A percentile compares a stretch with the other conserved stretches of the same genome.
phyloP scores from a whole-genome alignment of 2,888 invertebrate genomes.

The Drosophila cognata region DNA sequence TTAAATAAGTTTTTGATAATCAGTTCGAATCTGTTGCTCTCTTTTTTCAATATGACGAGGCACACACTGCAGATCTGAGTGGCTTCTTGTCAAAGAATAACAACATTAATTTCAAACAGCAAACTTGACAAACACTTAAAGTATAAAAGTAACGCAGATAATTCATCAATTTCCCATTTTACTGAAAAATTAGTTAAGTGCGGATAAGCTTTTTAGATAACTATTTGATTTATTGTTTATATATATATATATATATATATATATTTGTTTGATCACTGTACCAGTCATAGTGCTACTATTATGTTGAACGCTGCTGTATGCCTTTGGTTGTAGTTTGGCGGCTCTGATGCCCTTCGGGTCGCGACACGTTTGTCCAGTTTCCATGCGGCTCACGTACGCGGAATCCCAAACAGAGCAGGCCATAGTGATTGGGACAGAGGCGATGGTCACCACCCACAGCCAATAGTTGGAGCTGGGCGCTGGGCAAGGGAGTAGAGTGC shows the following conservation, averaged over 20 bases:
- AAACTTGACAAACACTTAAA: not conserved
- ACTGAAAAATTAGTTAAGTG: not conserved
- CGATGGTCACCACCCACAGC: constrained; percentile 7
- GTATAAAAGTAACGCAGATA: not conserved
- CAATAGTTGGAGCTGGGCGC: not conserved
- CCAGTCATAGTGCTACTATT: not conserved
- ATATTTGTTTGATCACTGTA: too few species aligned
- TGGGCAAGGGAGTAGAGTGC: not conserved
- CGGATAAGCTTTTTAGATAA: too few species aligned
- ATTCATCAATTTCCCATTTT: not conserved
- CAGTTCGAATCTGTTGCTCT: not conserved
- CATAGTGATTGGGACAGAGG: constrained; percentile 13
- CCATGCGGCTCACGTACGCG: constrained; percentile 74
- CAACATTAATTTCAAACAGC: not conserved
- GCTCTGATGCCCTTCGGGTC: constrained; percentile 35
- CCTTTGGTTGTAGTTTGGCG: not conserved
- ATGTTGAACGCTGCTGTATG: not conserved
- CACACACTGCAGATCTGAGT: not conserved
- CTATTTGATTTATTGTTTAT: too few species aligned
- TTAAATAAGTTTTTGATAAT: not conserved
- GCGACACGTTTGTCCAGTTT: constrained; percentile 68
- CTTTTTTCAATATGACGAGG: not conserved
- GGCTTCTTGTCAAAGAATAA: not conserved
- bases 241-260: too few species aligned
- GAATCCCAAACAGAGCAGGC: constrained; percentile 37